Base-by-base conservation (phyloP, 2,888 invertebrate genomes). In the Scaptomyza parva region DNA sequence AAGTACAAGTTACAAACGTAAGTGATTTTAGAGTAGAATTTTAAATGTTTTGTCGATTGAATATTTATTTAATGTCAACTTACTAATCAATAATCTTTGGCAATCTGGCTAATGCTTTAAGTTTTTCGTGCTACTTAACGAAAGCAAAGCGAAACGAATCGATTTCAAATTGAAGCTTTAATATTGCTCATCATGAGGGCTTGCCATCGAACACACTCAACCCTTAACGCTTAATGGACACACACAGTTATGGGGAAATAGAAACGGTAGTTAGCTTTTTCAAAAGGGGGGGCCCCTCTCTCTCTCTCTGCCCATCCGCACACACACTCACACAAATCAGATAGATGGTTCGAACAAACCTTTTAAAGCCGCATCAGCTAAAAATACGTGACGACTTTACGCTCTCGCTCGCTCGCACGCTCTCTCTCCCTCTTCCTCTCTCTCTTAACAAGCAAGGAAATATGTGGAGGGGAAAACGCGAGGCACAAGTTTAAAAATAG, bases 401-500 rank as follows among this genome's bases (percentile, higher is more conserved):
- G 37, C 20, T n/a, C 28, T 11, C 37, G 17, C 6, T 37, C 11
- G 5, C 41, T 20, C 51, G 6, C n/a, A n/a, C 37, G 17, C 6
- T 37, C 11, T 11, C 41, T 20, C 51, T 11, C n/a, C 20, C 35
- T 5, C 12, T 11, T 22, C 12, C 18, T 22, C 30, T 17, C 5
- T 5, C 8, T 5, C 12, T 24, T 7, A 9, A n/a, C n/a, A n/a
- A n/a, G n/a, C n/a, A n/a, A n/a, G n/a, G n/a, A 18, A 47, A 28
- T 24, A 30, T 18, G 5, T 22, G 14, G 3, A 12, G 68, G 51
- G 41, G 48, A 39, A 52, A 6, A 40, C 20, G 37, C 14, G 41
- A 41, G 48, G 39, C 57, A 45, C 39, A 2, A 28, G 77, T 58
- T 76, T 76, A 86, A 86, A 76, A 81, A 86, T 80, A 86, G 81